Evolutionary conservation across 2,113 vertebrate genomes (phyloP).

Genomic region (Triplophysa tibetana): DNA sequence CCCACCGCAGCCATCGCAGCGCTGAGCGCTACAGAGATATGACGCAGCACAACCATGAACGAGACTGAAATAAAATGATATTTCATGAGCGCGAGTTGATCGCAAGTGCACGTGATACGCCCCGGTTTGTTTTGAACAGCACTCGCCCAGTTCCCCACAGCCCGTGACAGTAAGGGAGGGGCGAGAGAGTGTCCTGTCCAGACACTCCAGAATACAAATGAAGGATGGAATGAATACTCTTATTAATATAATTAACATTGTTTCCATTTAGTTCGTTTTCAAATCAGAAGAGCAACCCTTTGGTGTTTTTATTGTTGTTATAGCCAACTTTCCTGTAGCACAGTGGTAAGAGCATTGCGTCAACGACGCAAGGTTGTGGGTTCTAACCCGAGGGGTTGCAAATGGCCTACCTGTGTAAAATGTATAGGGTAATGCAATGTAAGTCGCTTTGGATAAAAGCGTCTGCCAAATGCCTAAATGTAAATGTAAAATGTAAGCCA

Average conservation of each 20-base stretch:
- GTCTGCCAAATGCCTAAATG: no score
- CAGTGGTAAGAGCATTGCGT: no score
- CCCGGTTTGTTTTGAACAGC: constrained; percentile 48
- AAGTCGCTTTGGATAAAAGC: no score
- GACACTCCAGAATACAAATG: background rate
- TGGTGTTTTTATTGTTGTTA: no score
- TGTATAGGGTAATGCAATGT: no score
- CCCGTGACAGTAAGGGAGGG: constrained; percentile 1
- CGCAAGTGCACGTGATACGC: constrained; percentile 49
- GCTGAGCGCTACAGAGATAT: constrained; percentile 75
- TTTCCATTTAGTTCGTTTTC: background rate
- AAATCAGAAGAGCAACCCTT: no score
- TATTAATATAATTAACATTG: no score
- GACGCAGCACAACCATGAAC: constrained; percentile 72
- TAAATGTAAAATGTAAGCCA: no score
- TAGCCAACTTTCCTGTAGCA: no score
- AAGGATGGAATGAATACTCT: background rate
- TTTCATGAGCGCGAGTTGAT: background rate
- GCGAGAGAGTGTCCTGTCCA: background rate
- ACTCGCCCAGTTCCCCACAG: constrained; percentile 9
- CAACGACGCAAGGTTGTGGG: no score
- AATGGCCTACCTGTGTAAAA: no score
- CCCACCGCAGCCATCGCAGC: constrained; percentile 82
- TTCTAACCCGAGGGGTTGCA: no score
- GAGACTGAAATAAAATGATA: background rate